Evolutionary conservation across 2,113 vertebrate species (phyloP).

Genomic region (Sorex araneus): DNA sequence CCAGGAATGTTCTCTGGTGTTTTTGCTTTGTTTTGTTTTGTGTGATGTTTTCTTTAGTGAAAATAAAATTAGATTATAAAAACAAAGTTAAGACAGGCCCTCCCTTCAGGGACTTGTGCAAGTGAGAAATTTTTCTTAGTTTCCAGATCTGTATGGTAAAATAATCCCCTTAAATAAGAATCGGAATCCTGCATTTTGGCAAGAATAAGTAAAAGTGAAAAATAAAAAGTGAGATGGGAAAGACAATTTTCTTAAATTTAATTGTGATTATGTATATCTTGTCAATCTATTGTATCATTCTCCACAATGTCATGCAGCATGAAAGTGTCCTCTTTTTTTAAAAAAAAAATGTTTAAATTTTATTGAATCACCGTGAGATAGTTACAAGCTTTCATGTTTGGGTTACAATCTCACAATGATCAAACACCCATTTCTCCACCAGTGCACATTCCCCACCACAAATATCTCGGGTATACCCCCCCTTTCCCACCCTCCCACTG

Average conservation of each 20-base stretch:
- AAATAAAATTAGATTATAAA: slow-evolving; percentile 53
- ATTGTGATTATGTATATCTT: background rate
- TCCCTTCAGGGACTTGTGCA: background rate
- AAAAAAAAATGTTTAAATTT: too few species aligned
- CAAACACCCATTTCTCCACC: too few species aligned
- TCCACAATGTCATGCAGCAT: background rate
- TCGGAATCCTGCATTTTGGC: background rate
- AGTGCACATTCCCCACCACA: too few species aligned
- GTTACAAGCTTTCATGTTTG: too few species aligned
- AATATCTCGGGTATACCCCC: too few species aligned
- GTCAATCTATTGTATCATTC: background rate
- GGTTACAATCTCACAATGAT: too few species aligned
- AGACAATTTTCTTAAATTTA: background rate
- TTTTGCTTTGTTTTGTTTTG: background rate
- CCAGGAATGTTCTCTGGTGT: background rate
- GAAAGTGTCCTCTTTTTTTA: background rate
- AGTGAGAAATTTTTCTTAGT: background rate
- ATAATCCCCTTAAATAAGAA: background rate
- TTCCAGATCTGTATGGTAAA: background rate
- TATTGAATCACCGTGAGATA: too few species aligned
- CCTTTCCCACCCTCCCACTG: too few species aligned
- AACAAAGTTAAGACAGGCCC: slow-evolving; percentile 1
- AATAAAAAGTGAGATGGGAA: background rate
- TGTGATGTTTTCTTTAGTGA: background rate
- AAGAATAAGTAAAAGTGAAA: background rate